Evolutionary conservation across 2,113 vertebrate genomes (phyloP), one percentile per base, ranked within the genome.

Genomic region (Chlorodrepanis virens): DNA sequence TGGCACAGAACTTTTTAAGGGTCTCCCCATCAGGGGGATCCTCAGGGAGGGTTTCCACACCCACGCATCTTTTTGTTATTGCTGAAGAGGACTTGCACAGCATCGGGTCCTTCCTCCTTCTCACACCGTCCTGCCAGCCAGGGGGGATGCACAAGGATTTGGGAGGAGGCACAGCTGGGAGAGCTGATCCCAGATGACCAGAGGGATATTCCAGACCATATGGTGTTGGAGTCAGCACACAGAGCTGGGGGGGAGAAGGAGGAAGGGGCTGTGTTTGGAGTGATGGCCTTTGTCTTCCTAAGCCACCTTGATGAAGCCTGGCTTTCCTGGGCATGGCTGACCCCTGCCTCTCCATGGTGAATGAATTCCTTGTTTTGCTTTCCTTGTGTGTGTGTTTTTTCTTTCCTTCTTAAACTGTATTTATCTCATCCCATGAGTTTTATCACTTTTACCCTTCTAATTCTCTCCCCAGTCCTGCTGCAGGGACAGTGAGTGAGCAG

Each of bases 91-190:
- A 7, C 11, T 74, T 29, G 28, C 12, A 10, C 28, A 67, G 39
- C 39, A 39, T 7, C 28, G 21, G 39, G 11, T 29, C 16, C 39
- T 60, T 18, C 31, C 61, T 47, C 24, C 70, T 31, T 44, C 52
- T 52, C 33, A 29, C 19, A 20, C 8, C 1, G 10, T 18, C 37
- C 44, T 2, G 2, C 24, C 24, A 29, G 29, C 0, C 35, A 7
- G 1, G 57, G 31, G 12, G 39, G 28, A 12, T 68, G n/a, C 69
- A 35, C 9, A 29, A 68, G 39, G 45, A 75, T 11, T n/a, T 45
- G 52, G 39, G 24, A 75, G 28, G 6, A n/a, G 29, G 40, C n/a
- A 29, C 53, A 68, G 69, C 29, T 45, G 40, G 20, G 61, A 40
- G 28, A 68, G 20, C 28, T 68, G 61, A 45, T 75, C 61, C 28